Base-by-base conservation (phyloP, 2,888 invertebrate genomes). In the Drosophila rellima region DNA sequence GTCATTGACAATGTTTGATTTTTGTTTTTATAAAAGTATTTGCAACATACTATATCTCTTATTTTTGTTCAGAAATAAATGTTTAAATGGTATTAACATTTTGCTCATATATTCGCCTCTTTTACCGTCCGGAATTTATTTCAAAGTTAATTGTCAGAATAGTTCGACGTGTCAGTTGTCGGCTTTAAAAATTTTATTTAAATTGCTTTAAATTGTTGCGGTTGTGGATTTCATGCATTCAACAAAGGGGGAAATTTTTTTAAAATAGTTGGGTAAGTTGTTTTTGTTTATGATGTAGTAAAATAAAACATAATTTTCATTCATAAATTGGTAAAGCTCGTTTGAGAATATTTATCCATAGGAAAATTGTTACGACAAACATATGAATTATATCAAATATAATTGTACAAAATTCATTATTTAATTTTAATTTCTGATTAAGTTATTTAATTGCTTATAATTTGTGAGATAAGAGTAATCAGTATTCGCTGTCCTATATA, bases 131-230 rank as follows among this genome's bases (percentile, higher is more conserved):
- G 54, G 29, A 37, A 73, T 66, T 56, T 55, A 77, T 76, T 79
- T 61, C 57, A 56, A 48, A 74, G 81, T 78, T 81, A 76, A 78
- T 81, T 81, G 80, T 71, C 72, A 54, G 63, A 69, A 67, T 68
- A 42, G 57, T 63, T 72, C 63, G 56, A 51, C 64, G 77, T 31
- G 56, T 61, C 59, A 74, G 44, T 54, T 55, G 66, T 44, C 59
- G 45, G 69, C 61, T 75, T 78, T 74, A 64, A 69, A 78, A 79
- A 83, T 76, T 65, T 60, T 51, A 69, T 73, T 82, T 68, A 80
- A 84, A 80, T 79, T 77, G 75, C 78, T 80, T 66, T 74, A 84
- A 78, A 82, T 78, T 78, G 68, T 64, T 80, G 85, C 63, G 80
- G 68, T 70, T 70, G 72, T 67, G 50, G 55, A 55, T 54, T 65